Evolutionary conservation across 2,797 vertebrate genomes (phyloP).

Genomic region (Eulemur mongoz): DNA sequence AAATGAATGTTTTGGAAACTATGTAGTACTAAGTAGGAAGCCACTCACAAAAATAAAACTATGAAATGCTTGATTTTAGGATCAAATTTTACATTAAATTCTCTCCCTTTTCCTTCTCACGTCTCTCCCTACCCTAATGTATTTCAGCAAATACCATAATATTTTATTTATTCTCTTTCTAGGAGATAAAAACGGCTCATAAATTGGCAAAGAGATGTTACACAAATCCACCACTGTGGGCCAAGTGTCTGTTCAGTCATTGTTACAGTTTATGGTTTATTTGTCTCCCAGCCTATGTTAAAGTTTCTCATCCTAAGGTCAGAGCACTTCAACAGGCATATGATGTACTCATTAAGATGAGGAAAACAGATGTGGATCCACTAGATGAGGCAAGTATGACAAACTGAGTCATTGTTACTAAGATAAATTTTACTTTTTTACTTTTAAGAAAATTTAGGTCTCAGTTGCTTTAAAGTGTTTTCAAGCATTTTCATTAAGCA

Average conservation of each 20-base stretch:
- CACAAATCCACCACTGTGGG: slow-evolving; percentile 92
- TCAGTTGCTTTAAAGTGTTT: slow-evolving; percentile 22
- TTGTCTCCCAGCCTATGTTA: slow-evolving; percentile 94
- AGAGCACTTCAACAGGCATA: slow-evolving; percentile 95
- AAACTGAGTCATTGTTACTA: background rate
- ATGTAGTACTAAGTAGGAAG: background rate
- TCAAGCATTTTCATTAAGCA: slow-evolving; percentile 27
- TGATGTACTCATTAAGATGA: slow-evolving; percentile 94
- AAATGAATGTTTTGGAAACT: background rate
- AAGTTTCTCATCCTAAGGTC: slow-evolving; percentile 92
- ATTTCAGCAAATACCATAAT: slow-evolving; percentile 46
- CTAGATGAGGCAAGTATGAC: slow-evolving; percentile 92
- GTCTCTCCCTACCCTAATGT: background rate
- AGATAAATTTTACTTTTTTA: slow-evolving; percentile 11
- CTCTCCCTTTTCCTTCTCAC: background rate
- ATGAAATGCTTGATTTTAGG: slow-evolving; percentile 37
- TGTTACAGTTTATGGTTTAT: slow-evolving; percentile 99
- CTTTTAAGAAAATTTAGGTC: slow-evolving; percentile 27
- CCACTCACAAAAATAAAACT: background rate
- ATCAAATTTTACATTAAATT: slow-evolving; percentile 35
- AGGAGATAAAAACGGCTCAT: slow-evolving; percentile 98
- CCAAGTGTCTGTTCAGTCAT: slow-evolving; percentile 96
- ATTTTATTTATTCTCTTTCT: slow-evolving; percentile 73
- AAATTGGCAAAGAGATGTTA: slow-evolving; percentile 95
- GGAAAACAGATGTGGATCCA: slow-evolving; percentile 94